Evolutionary conservation across 1,140 invertebrate species (phyloP), one percentile per base, ranked within the genome.

Genomic region (Meloidogyne hapla): DNA sequence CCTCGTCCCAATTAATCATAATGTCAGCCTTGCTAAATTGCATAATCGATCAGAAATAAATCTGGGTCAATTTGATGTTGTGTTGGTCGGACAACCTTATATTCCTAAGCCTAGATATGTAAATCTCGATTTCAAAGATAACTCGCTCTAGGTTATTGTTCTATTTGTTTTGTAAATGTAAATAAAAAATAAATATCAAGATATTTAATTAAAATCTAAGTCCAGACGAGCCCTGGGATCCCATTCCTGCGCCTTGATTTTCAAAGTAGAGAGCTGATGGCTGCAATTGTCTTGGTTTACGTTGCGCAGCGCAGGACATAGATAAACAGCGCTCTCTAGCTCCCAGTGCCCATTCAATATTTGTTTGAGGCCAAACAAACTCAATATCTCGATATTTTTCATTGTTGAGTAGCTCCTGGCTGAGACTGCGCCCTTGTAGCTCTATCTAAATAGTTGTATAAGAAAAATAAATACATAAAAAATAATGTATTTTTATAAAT

Each of bases 301-400:
- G 74, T 23, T 68, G 62, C 25, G 21, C 8, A 15, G 42, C 70
- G 21, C 48, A 28, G 18, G 75, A 38, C 23, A 56, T 68, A 21
- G 76, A 64, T n/a, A 68, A n/a, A 42, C 61, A 38, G 18, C 45
- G 33, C 56, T 85, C 77, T 5, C 85, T 63, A 10, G 76, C 81
- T 15, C 85, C 85, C 12, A 86, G 77, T 15, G 83, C 83, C 45
- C 74, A 73, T 76, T 87, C 85, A 71, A 86, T 69, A 71, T 76
- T 74, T 28, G 80, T 84, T 68, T 86, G 84, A 25, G 85, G 85
- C 69, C 85, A 86, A 75, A 86, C 87, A 75, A 74, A 83, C n/a
- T 87, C 85, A 42, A 86, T 77, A 23, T 82, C 81, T 23, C 75
- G 45, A 75, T 87, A 86, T 73, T 87, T 87, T 28, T 76, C 74